These are phyloP conservation scores for Meganola albula DNA, from an alignment of 2,888 invertebrate genomes.

Conservation along the genomic window DNA sequence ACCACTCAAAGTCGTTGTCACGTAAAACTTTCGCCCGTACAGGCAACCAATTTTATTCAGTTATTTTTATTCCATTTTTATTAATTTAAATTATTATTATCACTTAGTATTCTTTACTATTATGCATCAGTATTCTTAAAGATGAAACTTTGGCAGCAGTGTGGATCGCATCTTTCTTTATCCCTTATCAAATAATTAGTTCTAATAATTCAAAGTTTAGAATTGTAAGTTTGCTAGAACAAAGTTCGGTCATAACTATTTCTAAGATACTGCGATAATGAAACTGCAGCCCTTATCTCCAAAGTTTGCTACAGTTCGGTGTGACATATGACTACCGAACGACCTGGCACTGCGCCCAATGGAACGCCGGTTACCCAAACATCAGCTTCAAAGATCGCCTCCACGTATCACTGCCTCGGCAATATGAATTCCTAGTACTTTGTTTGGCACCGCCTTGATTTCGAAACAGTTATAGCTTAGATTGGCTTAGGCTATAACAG, in stretches of 20 bases:
- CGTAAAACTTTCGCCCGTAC: too few relatives aligned
- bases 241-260: constrained; percentile 17
- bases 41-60: too few relatives aligned
- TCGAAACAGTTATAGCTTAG: constrained; percentile 23
- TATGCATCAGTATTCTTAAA: too few relatives aligned
- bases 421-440: constrained; percentile 34
- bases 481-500: constrained; percentile 27
- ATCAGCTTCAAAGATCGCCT: constrained; percentile 34
- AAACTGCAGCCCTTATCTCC: constrained; percentile 5
- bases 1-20: too few relatives aligned
- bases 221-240: too few relatives aligned
- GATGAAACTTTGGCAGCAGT: too few relatives aligned
- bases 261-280: background rate
- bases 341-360: constrained; percentile 45
- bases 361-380: constrained; percentile 36
- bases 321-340: constrained; percentile 11
- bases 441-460: constrained; percentile 28
- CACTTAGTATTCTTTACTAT: too few relatives aligned
- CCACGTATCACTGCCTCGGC: constrained; percentile 30
- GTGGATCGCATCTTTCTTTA: too few relatives aligned
- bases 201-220: too few relatives aligned
- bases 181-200: too few relatives aligned
- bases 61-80: too few relatives aligned
- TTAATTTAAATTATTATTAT: too few relatives aligned
- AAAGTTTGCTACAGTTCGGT: constrained; percentile 20